Evolutionary conservation across 2,888 invertebrate species (phyloP).

Genomic region (Nemoura dubitans): DNA sequence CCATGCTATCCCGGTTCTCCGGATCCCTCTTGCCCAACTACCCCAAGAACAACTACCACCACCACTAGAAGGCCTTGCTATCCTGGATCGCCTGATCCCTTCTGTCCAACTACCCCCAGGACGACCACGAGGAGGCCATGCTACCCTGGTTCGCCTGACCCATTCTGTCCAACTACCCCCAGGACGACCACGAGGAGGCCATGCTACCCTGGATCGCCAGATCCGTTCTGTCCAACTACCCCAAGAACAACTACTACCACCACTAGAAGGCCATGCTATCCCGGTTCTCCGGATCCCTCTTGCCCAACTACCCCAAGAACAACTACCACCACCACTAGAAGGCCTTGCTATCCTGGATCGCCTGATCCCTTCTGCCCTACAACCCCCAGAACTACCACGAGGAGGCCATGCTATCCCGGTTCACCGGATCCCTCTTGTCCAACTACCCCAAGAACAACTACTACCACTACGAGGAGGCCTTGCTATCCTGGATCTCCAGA

Average conservation of each 20-base stretch:
- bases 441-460: slow-evolving; percentile 37
- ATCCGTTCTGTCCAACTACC: slow-evolving; percentile 50
- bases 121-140: slow-evolving; percentile 52
- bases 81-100: slow-evolving; percentile 56
- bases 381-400: slow-evolving; percentile 43
- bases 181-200: slow-evolving; percentile 45
- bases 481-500: slow-evolving; percentile 51
- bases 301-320: slow-evolving; percentile 49
- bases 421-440: slow-evolving; percentile 51
- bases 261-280: slow-evolving; percentile 47
- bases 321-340: slow-evolving; percentile 48
- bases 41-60: slow-evolving; percentile 41
- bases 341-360: slow-evolving; percentile 49
- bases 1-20: slow-evolving; percentile 57
- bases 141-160: slow-evolving; percentile 54
- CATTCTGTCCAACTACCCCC: slow-evolving; percentile 47
- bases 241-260: slow-evolving; percentile 48
- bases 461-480: slow-evolving; percentile 43
- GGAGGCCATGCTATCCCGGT: slow-evolving; percentile 49
- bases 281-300: slow-evolving; percentile 51
- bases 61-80: slow-evolving; percentile 49
- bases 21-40: slow-evolving; percentile 56
- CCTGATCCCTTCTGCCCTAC: slow-evolving; percentile 51
- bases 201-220: slow-evolving; percentile 50
- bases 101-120: slow-evolving; percentile 55